Base-by-base conservation (phyloP, 1,140 invertebrate genomes). In the Magallana angulata region DNA sequence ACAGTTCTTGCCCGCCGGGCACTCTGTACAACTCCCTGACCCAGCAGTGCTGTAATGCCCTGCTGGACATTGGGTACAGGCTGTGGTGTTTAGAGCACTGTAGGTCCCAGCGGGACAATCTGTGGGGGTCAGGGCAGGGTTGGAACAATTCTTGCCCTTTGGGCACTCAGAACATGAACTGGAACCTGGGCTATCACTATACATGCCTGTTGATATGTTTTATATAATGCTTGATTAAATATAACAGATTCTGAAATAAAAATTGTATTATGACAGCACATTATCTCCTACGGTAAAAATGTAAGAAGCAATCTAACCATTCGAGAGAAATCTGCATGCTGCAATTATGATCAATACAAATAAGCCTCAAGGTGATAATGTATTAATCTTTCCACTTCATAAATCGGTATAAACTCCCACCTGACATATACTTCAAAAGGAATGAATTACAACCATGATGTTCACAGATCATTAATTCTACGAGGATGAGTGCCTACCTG, bases 111-210 rank as follows among this genome's bases (percentile, higher is more conserved):
- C 84, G 62, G 82, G n/a, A 87, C 90, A 92, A 62, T 83, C 76
- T 57, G 84, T 62, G 24, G 89, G 89, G n/a, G 62, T 85, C 62
- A 2, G 36, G 18, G 89, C 62, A 12, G 86, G 87, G 57, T 89
- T 56, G 7, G 89, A 62, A 59, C 91, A 91, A 64, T 91, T 84
- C 76, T 90, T 90, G 9, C 93, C 93, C 36, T 85, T 90, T 84
- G 91, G 89, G 89, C 93, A 93, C 30, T 84, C 56, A 0, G 86
- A 90, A 89, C 93, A 93, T 7, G 36, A 82, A 16, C 18, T 83
- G 11, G 87, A 84, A 11, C 89, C 91, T 57, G 82, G 8, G n/a
- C 24, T 62, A 56, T 85, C n/a, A 30, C 68, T 83, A 59, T 87
- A 89, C 18, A 59, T 85, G n/a, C 89, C 89, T 82, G 86, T 60